Evolutionary conservation across 1,140 invertebrate species (phyloP), one percentile per base, ranked within the genome.

Genomic region (Dufourea novaeangliae): DNA sequence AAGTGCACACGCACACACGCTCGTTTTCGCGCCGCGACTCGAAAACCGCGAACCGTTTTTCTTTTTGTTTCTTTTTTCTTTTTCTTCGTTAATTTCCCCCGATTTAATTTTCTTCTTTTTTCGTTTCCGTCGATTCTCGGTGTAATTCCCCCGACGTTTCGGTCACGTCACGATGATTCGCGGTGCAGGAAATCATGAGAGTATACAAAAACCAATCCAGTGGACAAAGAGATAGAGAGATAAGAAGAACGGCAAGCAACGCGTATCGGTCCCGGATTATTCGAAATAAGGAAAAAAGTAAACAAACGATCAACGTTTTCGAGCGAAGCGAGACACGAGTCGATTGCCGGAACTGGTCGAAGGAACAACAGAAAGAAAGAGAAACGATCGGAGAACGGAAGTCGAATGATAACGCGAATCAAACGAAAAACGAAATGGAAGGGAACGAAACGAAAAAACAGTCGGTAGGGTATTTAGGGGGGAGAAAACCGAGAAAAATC

Each of bases 1-100:
- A n/a, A n/a, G n/a, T n/a, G n/a, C n/a, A n/a, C n/a, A n/a, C n/a
- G 72, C 83, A 62, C 72, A 83, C 71, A 57, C 81, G 78, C 25
- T 79, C 66, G 67, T 63, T 76, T 61, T 32, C n/a, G 22, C 64
- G 20, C 59, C 64, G 56, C 41, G 64, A 54, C 46, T 22, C 32
- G 32, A 67, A 46, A 37, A 20, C 56, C 54, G 56, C 52, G 54
- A 61, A 12, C 17, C 29, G 17, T 63, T 17, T 46, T 46, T 14
- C 10, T 7, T 44, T 44, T 44, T 11, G 12, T 4, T 11, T 11
- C 41, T 12, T 27, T 32, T 32, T 7, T 41, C 6, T 2, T 66
- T 52, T 32, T 29, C 57, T 32, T 50, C 7, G 8, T 52, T 34
- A 5, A 56, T 32, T 34, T 29, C 39, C 34, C 1, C 29, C 0